A percentile compares a stretch with the other conserved stretches of the same genome.
Evolutionary conservation across 2,113 vertebrate species (phyloP).

Genomic region (Strigops habroptila): DNA sequence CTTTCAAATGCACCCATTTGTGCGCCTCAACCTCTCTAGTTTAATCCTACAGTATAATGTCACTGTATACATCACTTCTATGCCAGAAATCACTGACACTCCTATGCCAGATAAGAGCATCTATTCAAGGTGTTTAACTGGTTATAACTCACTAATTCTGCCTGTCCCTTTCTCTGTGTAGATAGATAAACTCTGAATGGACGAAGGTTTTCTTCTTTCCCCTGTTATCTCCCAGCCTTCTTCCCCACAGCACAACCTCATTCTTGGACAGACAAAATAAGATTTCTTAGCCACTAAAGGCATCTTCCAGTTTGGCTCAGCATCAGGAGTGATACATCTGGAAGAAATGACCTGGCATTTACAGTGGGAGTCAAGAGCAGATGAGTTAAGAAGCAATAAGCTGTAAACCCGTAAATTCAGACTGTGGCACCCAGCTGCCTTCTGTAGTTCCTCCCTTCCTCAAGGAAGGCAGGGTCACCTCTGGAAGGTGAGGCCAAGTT

Average conservation of each 20-base stretch:
- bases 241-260: not conserved
- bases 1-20: not conserved
- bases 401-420: not conserved
- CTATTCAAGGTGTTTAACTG: not conserved
- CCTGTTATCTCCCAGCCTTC: rapidly evolving
- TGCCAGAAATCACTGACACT: not conserved
- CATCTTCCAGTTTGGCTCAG: not conserved
- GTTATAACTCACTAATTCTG: not conserved
- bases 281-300: not conserved
- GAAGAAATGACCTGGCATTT: not conserved
- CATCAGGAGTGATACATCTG: not conserved
- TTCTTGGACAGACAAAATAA: not conserved
- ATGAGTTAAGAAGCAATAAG: not conserved
- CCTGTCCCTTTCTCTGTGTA: not conserved
- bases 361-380: not conserved
- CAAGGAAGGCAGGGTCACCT: not conserved
- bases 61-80: not conserved
- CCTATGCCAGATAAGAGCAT: not conserved
- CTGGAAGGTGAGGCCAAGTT: not conserved
- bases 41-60: not conserved
- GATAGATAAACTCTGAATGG: not conserved
- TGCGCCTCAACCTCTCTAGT: not conserved
- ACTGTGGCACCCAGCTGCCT: not conserved
- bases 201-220: not conserved
- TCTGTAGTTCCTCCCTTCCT: not conserved